phyloP scores from a whole-genome alignment of 2,113 vertebrate genomes.

The Thunnus thynnus region DNA sequence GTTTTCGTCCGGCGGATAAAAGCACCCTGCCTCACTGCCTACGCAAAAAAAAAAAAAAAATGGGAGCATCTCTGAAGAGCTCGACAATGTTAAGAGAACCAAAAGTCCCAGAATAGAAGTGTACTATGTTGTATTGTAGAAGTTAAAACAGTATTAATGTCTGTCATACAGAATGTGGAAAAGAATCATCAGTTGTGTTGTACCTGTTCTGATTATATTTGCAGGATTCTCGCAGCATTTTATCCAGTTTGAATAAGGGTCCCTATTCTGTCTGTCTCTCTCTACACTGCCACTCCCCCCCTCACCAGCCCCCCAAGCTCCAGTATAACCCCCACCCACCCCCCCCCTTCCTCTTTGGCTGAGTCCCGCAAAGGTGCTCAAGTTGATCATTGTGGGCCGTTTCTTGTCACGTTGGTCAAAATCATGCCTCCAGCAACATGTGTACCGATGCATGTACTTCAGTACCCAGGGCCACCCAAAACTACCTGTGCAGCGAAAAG shows the following conservation, averaged over 20 bases:
- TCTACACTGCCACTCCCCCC: slow-evolving; percentile 70
- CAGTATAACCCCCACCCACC: slow-evolving; percentile 51
- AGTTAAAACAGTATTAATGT: slow-evolving; percentile 68
- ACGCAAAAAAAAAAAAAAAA: background rate
- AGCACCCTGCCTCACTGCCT: slow-evolving; percentile 24
- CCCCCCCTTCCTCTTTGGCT: background rate
- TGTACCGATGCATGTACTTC: slow-evolving; percentile 72
- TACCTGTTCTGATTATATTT: slow-evolving; percentile 50
- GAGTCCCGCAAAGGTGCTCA: slow-evolving; percentile 25
- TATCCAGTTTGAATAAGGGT: slow-evolving; percentile 53
- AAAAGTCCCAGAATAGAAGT: slow-evolving; percentile 55
- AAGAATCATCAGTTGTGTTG: slow-evolving; percentile 44
- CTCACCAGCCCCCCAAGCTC: slow-evolving; percentile 56
- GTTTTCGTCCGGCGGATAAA: background rate
- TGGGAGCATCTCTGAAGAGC: slow-evolving; percentile 52
- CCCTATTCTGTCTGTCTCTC: slow-evolving; percentile 71
- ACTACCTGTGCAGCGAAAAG: slow-evolving; percentile 85
- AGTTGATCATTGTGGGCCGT: slow-evolving; percentile 34
- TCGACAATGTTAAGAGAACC: slow-evolving; percentile 52
- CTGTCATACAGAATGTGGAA: slow-evolving; percentile 64
- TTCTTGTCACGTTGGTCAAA: slow-evolving; percentile 41
- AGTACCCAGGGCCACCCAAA: slow-evolving; percentile 69
- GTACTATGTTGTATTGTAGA: slow-evolving; percentile 51
- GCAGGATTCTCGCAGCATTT: slow-evolving; percentile 56
- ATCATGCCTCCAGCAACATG: slow-evolving; percentile 51